Conservation (phyloP, 2,888 invertebrate species). For the Autographa gamma region DNA sequence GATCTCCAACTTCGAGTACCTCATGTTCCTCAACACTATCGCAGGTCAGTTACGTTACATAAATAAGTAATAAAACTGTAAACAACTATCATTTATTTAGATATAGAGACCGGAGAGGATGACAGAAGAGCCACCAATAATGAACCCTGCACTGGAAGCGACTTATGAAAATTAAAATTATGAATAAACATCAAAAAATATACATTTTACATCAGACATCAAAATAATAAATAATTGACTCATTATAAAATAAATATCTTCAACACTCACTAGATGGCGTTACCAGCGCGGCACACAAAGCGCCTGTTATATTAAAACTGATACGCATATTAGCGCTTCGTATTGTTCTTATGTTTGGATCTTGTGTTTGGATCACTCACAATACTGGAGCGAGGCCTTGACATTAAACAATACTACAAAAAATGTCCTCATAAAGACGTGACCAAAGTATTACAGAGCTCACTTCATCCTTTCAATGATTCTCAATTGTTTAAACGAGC, state of each 20-base stretch:
- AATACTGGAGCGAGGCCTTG: conserved; percentile 12
- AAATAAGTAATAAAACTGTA: too few species aligned
- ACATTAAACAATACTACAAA: conserved; percentile 17
- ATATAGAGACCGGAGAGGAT: too few species aligned
- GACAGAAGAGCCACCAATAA: too few species aligned
- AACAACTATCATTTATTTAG: too few species aligned
- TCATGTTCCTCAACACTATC: conserved; percentile 99
- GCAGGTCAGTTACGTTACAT: conserved; percentile 93
- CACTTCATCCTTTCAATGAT: conserved; percentile 18
- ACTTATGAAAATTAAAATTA: too few species aligned
- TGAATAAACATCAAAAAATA: too few species aligned
- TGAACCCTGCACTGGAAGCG: too few species aligned
- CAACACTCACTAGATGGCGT: conserved; percentile 27
- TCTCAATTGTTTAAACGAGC: neutral
- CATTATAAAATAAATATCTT: neutral
- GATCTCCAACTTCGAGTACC: conserved; percentile 99
- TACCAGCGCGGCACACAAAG: neutral
- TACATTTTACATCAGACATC: too few species aligned
- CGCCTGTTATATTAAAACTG: conserved; percentile 27
- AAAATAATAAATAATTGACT: neutral
- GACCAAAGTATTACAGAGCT: conserved; percentile 18
- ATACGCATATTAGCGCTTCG: conserved; percentile 25
- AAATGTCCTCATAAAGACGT: conserved; percentile 24
- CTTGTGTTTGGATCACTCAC: neutral
- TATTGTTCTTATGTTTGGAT: conserved; percentile 4